Base-by-base conservation (phyloP, 2,888 invertebrate genomes). In the Drosophila lutescens region DNA sequence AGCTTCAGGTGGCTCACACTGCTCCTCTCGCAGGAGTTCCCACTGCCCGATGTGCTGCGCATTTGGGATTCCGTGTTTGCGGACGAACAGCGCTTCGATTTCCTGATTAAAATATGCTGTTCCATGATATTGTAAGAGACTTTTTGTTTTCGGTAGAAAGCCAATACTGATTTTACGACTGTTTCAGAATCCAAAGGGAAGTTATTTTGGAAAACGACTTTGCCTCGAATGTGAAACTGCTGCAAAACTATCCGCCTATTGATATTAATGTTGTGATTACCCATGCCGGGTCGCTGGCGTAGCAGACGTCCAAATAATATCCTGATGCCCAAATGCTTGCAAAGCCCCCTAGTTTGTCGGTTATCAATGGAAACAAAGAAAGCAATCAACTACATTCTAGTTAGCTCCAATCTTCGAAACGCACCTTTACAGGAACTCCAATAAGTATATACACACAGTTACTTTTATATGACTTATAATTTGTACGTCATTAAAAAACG, bases 21-120 rank as follows among this genome's bases (percentile, higher is more conserved):
- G 43, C 93, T 99, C 56, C 93, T 99, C 8, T 98, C 98, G 2
- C 99, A 99, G 93, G 99, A 99, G 93, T 99, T 99, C 92, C 96
- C 98, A 23, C 93, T 99, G 78, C 99, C 99, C 44, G 99, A 99
- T 92, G 98, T 99, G 0, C 95, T 99, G 87, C 94, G 98, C 75
- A 96, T 99, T 88, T 99, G 99, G 99, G 99, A 99, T 92, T 97
- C 98, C 0, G 92, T 99, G 56, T 97, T 99, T 91, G 96, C 99
- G 0, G 98, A 99, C 92, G 94, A 95, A 56, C 94, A 95, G 59
- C 94, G 99, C 88, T 99, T 99, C 91, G 95, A 96, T 87, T 98
- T 98, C 90, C 95, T 99, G 3, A 96, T 98, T 74, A 95, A 96
- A 90, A 96, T 99, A 65, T 99, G 99, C 92, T 97, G 98, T 93